A percentile compares a stretch with the other conserved stretches of the same genome.
phyloP scores from a whole-genome alignment of 64 coral and sea anemone species.

The Stichodactyla helianthus region DNA sequence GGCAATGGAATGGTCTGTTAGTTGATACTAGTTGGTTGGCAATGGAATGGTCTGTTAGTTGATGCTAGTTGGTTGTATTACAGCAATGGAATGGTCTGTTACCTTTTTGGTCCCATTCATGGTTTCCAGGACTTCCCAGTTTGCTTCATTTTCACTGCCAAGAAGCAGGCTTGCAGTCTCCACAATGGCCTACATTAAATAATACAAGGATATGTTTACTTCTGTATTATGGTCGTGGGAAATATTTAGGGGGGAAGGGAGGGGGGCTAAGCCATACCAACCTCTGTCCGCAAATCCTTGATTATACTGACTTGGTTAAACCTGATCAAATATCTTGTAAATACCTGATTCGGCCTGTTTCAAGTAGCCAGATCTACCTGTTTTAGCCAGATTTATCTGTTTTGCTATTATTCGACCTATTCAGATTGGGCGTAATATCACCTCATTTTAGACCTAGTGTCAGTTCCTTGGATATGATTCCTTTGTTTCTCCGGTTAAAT shows the following conservation, averaged over 20 bases:
- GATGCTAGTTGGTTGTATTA: neutral
- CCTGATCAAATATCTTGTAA: too few species aligned
- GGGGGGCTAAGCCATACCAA: neutral
- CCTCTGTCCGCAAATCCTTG: too few species aligned
- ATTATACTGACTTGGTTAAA: too few species aligned
- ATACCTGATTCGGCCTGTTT: too few species aligned
- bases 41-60: neutral
- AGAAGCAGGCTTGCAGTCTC: slow-evolving; percentile 45
- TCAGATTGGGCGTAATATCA: too few species aligned
- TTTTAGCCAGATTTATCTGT: too few species aligned
- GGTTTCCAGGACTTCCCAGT: slow-evolving; percentile 17
- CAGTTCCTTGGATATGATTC: too few species aligned
- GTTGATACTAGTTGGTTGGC: neutral
- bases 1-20: neutral
- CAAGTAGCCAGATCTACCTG: too few species aligned
- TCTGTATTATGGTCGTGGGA: too few species aligned
- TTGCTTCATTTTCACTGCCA: slow-evolving; percentile 16
- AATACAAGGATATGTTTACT: neutral
- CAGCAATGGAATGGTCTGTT: neutral
- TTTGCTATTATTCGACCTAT: too few species aligned
- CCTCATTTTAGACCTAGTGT: too few species aligned
- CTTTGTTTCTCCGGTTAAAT: neutral
- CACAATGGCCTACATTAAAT: slow-evolving; percentile 16
- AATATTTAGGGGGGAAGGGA: neutral
- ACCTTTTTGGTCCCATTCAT: slow-evolving; percentile 12